Evolutionary conservation across 2,888 invertebrate species (phyloP), one percentile per base, ranked within the genome.

Genomic region (Anoplius nigerrimus): DNA sequence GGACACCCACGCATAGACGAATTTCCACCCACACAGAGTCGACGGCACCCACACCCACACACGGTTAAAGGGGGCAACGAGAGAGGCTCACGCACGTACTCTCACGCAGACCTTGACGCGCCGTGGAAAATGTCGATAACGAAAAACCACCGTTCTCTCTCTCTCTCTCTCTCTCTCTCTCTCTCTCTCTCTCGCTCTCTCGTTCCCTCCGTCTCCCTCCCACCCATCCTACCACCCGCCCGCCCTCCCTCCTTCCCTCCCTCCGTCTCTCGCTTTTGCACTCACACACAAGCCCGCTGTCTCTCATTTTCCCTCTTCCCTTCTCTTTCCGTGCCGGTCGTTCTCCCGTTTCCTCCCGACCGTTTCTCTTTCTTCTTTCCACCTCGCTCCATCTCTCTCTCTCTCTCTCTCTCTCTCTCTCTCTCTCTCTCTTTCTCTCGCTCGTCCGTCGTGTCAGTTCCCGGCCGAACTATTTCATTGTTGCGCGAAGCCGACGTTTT

Each of bases 111-210:
- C 78, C 60, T 63, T 62, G 69, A 66, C 74, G 66, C 70, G 67
- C 74, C 74, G 76, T 82, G 80, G 84, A 86, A 88, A 87, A 88
- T 88, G 88, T 88, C 88, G 88, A 88, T 88, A 88, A 87, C 87
- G 87, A 88, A 88, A 88, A 88, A 88, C 85, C 88, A 82, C 84
- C 71, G 71, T 72, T 52, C 71, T 68, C 71, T 69, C 67, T 76
- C 79, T 45, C 72, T 72, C 61, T 57, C 51, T 66, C 43, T n/a
- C 60, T 21, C 21, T 58, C 56, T 48, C 55, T 20, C 52, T 22
- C 46, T 61, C 64, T 52, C 68, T 43, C 66, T 24, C 51, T 62
- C 66, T 60, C 45, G 18, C 42, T 43, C 24, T 58, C 56, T 46
- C 57, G 46, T 45, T 34, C 53, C 16, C 20, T 63, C 54, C 46